phyloP scores from a whole-genome alignment of 2,797 vertebrate species.

The Notoglanidium macrostoma region DNA sequence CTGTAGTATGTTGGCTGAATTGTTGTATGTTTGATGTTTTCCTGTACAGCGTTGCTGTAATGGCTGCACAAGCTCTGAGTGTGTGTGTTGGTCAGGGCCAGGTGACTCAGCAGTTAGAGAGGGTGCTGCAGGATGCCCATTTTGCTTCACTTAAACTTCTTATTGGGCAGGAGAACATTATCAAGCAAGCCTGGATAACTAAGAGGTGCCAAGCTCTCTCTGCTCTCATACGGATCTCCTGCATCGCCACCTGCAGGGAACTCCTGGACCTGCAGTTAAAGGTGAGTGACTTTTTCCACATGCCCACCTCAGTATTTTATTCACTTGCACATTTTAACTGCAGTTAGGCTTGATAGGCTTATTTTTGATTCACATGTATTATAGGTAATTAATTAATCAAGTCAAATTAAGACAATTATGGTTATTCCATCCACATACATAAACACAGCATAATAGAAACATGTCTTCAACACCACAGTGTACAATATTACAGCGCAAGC shows the following conservation, averaged over 20 bases:
- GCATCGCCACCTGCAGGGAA: background rate
- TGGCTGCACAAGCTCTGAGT: background rate
- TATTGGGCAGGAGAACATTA: background rate
- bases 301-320: background rate
- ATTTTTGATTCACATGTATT: background rate
- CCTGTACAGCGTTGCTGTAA: constrained; percentile 1
- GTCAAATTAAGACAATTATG: too few relatives aligned
- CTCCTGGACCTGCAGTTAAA: constrained; percentile 14
- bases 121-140: background rate
- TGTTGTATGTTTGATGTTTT: background rate
- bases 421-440: background rate
- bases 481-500: too few relatives aligned
- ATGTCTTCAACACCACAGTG: too few relatives aligned
- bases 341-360: background rate
- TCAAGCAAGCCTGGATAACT: background rate
- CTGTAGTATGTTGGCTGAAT: background rate
- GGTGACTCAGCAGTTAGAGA: constrained; percentile 7
- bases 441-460: background rate
- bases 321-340: background rate
- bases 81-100: background rate
- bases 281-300: background rate
- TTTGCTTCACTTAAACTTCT: background rate
- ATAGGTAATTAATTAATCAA: background rate
- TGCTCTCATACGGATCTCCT: background rate
- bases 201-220: constrained; percentile 3